phyloP scores from a whole-genome alignment of 1,140 invertebrate species.

The Trachelipus rathkii region DNA sequence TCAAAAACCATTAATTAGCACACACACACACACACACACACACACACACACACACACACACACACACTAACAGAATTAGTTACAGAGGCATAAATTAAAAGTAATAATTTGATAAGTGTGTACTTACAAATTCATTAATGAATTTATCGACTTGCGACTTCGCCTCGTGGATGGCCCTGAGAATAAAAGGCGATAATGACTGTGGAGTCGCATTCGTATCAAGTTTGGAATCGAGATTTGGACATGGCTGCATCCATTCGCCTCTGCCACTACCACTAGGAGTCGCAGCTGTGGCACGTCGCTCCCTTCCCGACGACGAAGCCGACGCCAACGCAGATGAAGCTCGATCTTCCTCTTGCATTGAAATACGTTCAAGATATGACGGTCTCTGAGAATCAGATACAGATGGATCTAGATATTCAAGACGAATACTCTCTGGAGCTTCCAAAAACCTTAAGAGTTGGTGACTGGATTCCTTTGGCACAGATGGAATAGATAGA shows the following conservation, averaged over 20 bases:
- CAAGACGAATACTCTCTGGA: background rate
- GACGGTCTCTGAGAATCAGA: background rate
- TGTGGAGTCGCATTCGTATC: background rate
- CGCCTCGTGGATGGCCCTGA: background rate
- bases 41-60: no score
- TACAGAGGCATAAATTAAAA: no score
- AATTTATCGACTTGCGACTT: background rate
- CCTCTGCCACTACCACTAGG: background rate
- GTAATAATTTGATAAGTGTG: background rate
- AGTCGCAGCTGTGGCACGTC: background rate
- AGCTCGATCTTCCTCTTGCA: background rate
- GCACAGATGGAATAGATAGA: background rate
- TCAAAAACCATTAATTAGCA: no score
- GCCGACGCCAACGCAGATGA: background rate
- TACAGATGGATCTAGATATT: background rate
- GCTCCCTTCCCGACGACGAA: background rate
- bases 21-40: no score
- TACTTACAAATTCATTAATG: conserved; percentile 2
- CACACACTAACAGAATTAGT: no score
- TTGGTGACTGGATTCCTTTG: background rate
- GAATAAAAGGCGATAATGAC: background rate
- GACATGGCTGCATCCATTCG: background rate
- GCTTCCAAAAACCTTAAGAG: conserved; percentile 1
- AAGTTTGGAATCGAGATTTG: background rate
- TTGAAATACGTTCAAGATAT: background rate